phyloP scores from a whole-genome alignment of 2,797 vertebrate species.

The Takifugu rubripes region DNA sequence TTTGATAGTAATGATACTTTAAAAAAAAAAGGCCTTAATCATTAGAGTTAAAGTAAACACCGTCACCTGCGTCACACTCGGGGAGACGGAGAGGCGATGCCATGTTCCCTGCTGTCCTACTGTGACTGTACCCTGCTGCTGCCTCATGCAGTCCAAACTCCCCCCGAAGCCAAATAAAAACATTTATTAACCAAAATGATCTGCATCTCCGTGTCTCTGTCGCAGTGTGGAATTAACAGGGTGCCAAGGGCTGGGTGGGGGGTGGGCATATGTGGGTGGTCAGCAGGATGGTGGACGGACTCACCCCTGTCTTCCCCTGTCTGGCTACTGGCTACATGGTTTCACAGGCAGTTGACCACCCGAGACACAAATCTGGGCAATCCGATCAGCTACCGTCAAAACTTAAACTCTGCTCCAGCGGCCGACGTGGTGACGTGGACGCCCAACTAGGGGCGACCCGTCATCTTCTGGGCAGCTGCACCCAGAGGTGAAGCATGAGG shows the following conservation, averaged over 20 bases:
- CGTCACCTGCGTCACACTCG: constrained; percentile 54
- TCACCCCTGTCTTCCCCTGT: too few relatives aligned
- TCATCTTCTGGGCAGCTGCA: not conserved
- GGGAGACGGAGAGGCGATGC: constrained; percentile 48
- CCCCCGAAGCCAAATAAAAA: constrained; percentile 82
- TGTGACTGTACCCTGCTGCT: constrained; percentile 74
- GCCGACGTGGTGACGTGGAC: too few relatives aligned
- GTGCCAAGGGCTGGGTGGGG: too few relatives aligned
- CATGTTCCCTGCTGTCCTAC: constrained; percentile 68
- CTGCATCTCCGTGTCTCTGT: constrained; percentile 7
- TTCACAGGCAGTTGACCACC: not conserved
- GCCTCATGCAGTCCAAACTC: constrained; percentile 68
- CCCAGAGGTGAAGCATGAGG: constrained; percentile 36
- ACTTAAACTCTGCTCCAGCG: not conserved
- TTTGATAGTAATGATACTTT: not conserved
- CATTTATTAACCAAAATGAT: constrained; percentile 77
- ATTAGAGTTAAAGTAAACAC: too few relatives aligned
- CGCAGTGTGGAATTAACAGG: too few relatives aligned
- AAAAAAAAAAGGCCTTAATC: not conserved
- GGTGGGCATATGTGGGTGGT: too few relatives aligned
- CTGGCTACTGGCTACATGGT: too few relatives aligned
- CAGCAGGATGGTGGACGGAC: too few relatives aligned
- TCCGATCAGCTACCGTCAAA: not conserved
- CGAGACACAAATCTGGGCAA: not conserved
- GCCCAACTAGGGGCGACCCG: too few relatives aligned